Base-by-base conservation (phyloP, 2,888 invertebrate species). In the Lasioglossum zephyrum region DNA sequence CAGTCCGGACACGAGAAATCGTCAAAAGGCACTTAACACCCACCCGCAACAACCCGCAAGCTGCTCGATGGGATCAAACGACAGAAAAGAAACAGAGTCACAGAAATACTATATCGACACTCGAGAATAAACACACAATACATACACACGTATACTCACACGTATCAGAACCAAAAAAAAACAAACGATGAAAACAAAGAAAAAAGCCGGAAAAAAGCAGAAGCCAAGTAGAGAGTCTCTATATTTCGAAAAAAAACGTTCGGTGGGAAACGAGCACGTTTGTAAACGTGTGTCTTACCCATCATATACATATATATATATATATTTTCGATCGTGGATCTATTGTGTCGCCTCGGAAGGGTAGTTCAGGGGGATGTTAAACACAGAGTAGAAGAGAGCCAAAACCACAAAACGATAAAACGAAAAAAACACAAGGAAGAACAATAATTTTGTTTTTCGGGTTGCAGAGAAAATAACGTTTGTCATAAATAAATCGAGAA, bases 1-100 rank as follows among this genome's bases (percentile, higher is more conserved):
- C 87, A 75, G 83, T 87, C 85, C 89, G 87, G 88, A 77, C 88
- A 84, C 87, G 90, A 90, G 89, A 84, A 87, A 88, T 87, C 88
- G 89, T 87, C 90, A 74, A 87, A 57, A 85, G 84, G 84, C 85
- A 86, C 74, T 85, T 78, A 79, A 82, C 89, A 91, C 90, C 83
- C 90, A 83, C 85, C 85, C 88, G 77, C 81, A 85, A 85, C 82
- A 82, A 87, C 87, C 86, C 85, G 84, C 90, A 91, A 89, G 88
- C 89, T 86, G 90, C 79, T 86, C 83, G 86, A 84, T 86, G 91
- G 84, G 91, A 91, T 86, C 83, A 82, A 86, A 87, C 83, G 83
- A 77, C 76, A 87, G 72, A 85, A 81, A 82, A 81, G 79, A 69
- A 66, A 72, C 60, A 86, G 36, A 70, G 70, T 70, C 70, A 70